These are phyloP conservation scores for Nesometra sesokonis DNA, from an alignment of 35 echinoderm and acorn worm genomes.

Conservation along the genomic window DNA sequence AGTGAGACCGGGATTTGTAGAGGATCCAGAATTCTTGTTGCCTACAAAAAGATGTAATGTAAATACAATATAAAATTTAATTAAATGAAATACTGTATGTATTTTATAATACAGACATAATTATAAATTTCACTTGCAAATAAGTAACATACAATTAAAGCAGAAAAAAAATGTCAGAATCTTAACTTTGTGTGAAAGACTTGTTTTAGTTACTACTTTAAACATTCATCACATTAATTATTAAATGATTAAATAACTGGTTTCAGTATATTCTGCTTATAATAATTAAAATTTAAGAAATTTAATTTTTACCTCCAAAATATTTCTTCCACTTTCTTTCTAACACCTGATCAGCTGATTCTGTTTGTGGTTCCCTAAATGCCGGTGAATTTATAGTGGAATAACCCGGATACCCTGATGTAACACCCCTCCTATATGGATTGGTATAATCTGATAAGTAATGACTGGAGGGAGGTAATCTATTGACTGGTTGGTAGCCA, in stretches of 20 bases:
- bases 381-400: constrained; percentile 1
- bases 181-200: too few species aligned
- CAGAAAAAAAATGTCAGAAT: too few species aligned
- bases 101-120: too few species aligned
- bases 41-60: too few species aligned
- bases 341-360: constrained; percentile 57
- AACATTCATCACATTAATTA: too few species aligned
- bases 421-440: neutral
- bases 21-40: neutral
- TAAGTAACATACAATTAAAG: too few species aligned
- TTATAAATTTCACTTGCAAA: too few species aligned
- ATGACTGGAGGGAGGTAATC: neutral
- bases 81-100: neutral
- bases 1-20: constrained; percentile 11
- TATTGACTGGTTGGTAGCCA: neutral
- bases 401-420: neutral
- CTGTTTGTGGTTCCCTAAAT: neutral
- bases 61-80: too few species aligned
- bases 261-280: too few species aligned
- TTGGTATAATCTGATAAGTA: neutral
- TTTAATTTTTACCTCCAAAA: constrained; percentile 56
- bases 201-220: too few species aligned
- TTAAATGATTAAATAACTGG: too few species aligned
- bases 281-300: too few species aligned
- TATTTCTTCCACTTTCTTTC: constrained; percentile 64